Evolutionary conservation across 2,113 vertebrate genomes (phyloP), one percentile per base, ranked within the genome.

Genomic region (Engraulis encrasicolus): DNA sequence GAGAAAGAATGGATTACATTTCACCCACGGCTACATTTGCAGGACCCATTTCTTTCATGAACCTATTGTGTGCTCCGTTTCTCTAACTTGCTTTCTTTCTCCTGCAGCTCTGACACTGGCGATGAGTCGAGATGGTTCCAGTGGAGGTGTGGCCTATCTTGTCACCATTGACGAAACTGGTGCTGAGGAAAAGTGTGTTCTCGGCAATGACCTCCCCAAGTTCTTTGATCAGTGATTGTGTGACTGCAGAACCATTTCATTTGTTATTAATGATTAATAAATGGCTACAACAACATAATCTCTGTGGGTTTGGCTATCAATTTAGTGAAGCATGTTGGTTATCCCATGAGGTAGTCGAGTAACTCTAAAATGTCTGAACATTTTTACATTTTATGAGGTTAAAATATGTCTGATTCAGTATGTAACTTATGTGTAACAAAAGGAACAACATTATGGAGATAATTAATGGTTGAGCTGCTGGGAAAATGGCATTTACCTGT

Each of bases 61-160:
- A 9, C 45, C 79, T 38, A 84, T 81, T 77, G 78, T 37, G 12
- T 15, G 0, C 12, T 83, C 36, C 14, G 71, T 78, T 20, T 36
- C 84, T 49, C 1, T 78, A 6, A 23, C 11, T 1, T 27, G 77
- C 15, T 81, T 61, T 14, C 45, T 82, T 0, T 86, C 37, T 79
- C 14, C 87, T 81, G 52, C 81, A 97, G 97, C 96, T 34, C 93
- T 98, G 0, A 40, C 96, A 71, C 82, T 98, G 93, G 97, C 97
- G 0, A 98, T 98, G 95, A 88, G 80, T 81, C 92, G 97, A 3
- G 97, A 98, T 0, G 96, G 96, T 18, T 96, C 96, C 20, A 98
- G 97, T 0, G 97, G 97, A 0, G 97, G 97, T 0, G 95, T 98
- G 85, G 95, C 96, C 0, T 96, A 96, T 66, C 79, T 97, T 0